Conservation (phyloP, 2,888 invertebrate genomes). For the Tiliacea aurago region DNA sequence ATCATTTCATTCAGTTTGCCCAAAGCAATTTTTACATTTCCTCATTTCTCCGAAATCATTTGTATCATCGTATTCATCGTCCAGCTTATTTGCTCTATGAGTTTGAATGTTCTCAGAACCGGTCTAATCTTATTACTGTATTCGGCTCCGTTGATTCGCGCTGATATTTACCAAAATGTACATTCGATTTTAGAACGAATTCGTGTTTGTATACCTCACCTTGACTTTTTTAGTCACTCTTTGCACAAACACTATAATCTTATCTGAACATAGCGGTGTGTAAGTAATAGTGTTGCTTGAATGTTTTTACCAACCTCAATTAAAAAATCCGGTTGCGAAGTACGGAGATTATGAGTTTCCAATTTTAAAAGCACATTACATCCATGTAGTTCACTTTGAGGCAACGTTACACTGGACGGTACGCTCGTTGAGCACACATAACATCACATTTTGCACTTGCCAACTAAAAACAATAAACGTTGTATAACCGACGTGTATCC, state of each 20-base stretch:
- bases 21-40: slow-evolving; percentile 56
- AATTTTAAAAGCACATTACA: slow-evolving; percentile 86
- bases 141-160: slow-evolving; percentile 59
- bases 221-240: slow-evolving; percentile 72
- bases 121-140: slow-evolving; percentile 58
- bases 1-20: slow-evolving; percentile 24
- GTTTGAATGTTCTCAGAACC: slow-evolving; percentile 42
- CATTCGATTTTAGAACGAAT: slow-evolving; percentile 60
- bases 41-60: slow-evolving; percentile 62
- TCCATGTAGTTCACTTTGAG: slow-evolving; percentile 86
- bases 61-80: slow-evolving; percentile 63
- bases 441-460: slow-evolving; percentile 89
- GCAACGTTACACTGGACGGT: slow-evolving; percentile 86
- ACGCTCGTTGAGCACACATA: slow-evolving; percentile 86
- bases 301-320: slow-evolving; percentile 74
- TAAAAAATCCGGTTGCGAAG: slow-evolving; percentile 73
- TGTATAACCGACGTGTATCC: slow-evolving; percentile 78
- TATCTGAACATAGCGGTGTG: slow-evolving; percentile 55
- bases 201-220: slow-evolving; percentile 62
- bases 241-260: slow-evolving; percentile 65
- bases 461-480: slow-evolving; percentile 80
- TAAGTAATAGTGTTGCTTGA: slow-evolving; percentile 47
- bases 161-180: slow-evolving; percentile 64
- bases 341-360: slow-evolving; percentile 77
- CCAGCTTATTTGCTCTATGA: slow-evolving; percentile 60